Evolutionary conservation across 2,113 vertebrate genomes (phyloP), one percentile per base, ranked within the genome.

Genomic region (Callorhinus ursinus): DNA sequence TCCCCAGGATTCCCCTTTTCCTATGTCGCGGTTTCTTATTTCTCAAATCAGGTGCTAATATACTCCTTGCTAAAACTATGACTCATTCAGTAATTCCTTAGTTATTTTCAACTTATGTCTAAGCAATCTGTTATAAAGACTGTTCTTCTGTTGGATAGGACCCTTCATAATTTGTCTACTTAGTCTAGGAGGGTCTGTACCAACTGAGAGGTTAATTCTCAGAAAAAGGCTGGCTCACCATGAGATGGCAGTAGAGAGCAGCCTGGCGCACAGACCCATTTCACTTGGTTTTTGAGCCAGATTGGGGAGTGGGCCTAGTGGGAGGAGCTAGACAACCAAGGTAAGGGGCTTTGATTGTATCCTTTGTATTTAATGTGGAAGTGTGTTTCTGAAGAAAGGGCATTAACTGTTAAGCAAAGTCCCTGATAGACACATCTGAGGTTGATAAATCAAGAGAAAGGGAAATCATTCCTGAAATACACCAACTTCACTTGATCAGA

Each of bases 231-330:
- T n/a, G 14, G 4, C 5, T 87, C 11, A 36, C 94, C 92, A 93
- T 59, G 49, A 92, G 88, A 61, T 51, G 93, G 84, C 69, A 81
- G 80, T 72, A 85, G 63, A 94, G 69, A 97, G 85, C 55, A 96
- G 21, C 8, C n/a, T 81, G 39, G 53, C 14, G 10, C 14, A 42
- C 8, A 57, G 42, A 22, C 21, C 49, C 4, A 15, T 7, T 3
- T 53, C n/a, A 16, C 55, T 49, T 51, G 71, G 33, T 10, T 79
- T 87, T 71, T 59, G 53, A 72, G 14, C 42, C 14, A 65, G 26
- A 11, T 1, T 53, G 0, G 2, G 14, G 9, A 1, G 5, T 57
- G 18, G 81, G 19, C 24, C 55, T 79, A 19, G 11, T 46, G 15
- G 63, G n/a, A 63, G 31, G 88, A 79, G 33, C 42, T 95, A 82